These are phyloP conservation scores for Margaritifera margaritifera DNA, from an alignment of 2,888 invertebrate species.

Conservation along the genomic window DNA sequence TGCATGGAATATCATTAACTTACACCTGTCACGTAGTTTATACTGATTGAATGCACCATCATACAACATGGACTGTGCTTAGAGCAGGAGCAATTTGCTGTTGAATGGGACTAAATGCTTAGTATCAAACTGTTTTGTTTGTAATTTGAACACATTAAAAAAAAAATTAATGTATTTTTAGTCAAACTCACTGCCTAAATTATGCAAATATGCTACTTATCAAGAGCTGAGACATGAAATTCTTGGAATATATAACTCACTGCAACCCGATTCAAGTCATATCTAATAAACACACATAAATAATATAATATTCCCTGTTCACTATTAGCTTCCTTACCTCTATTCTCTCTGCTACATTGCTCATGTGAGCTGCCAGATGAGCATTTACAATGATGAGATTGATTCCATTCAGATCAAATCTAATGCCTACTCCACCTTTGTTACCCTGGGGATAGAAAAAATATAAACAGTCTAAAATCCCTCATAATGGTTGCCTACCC, in stretches of 20 bases:
- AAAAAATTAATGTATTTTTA: no score
- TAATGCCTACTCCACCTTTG: conserved; percentile 92
- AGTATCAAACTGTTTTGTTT: no score
- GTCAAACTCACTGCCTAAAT: no score
- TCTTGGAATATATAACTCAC: neutral
- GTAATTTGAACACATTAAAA: no score
- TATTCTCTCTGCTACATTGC: conserved; percentile 86
- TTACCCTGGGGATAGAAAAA: conserved; percentile 83
- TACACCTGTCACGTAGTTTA: no score
- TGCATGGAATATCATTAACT: no score
- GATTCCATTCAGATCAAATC: conserved; percentile 90
- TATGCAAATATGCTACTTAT: no score
- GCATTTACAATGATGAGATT: conserved; percentile 91
- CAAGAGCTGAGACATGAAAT: neutral
- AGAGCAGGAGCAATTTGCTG: no score
- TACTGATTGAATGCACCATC: no score
- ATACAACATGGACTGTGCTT: no score
- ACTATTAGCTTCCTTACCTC: conserved; percentile 70
- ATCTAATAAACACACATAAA: neutral
- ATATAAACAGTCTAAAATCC: neutral
- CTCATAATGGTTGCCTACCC: neutral
- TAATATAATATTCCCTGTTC: no score
- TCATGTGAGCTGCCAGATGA: conserved; percentile 92
- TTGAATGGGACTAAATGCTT: no score
- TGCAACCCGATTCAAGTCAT: neutral